Base-by-base conservation (phyloP, 2,113 vertebrate genomes). In the Phycodurus eques region DNA sequence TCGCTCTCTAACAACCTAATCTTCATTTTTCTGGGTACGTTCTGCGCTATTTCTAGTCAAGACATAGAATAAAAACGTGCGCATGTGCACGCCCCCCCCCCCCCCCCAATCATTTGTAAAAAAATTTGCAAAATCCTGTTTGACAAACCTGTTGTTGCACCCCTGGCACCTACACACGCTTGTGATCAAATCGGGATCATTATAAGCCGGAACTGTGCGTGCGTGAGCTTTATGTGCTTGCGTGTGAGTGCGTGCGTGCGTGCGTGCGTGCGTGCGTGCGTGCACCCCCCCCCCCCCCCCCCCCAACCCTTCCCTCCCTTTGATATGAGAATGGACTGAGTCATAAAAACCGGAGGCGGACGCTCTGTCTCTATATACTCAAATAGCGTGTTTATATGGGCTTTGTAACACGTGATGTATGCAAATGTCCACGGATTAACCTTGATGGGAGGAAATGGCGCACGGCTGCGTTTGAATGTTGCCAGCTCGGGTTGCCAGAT, bases 111-210 rank as follows among this genome's bases (percentile, higher is more conserved):
- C 59, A 17, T 17, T 61, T 17, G 0, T 27, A 14, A 13, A 15
- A 35, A 14, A 47, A 31, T 27, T 44, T 47, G 64, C 64, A 27
- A 47, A 61, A 61, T 61, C 59, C 59, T 17, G 59, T 61, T 61
- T 35, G 74, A 79, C 66, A 82, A 91, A 92, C 90, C 88, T 92
- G 92, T 92, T 92, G 91, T 88, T 80, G 89, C 80, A 88, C 69
- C 51, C 78, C 85, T 89, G 86, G 75, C 77, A 77, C 60, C 47
- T 73, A 71, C 71, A 72, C 70, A 74, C 35, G 68, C 76, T 76
- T 75, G 82, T 74, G 90, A 83, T 83, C 84, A 79, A 78, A 88
- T 83, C 78, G 31, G 73, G 81, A 85, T 72, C 74, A 80, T 78
- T 82, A 86, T 66, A 74, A 86, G 72, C 78, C 90, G 80, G 86